A percentile compares a stretch with the other conserved stretches of the same genome.
Evolutionary conservation across 2,888 invertebrate genomes (phyloP).

Genomic region (Xanthia togata): DNA sequence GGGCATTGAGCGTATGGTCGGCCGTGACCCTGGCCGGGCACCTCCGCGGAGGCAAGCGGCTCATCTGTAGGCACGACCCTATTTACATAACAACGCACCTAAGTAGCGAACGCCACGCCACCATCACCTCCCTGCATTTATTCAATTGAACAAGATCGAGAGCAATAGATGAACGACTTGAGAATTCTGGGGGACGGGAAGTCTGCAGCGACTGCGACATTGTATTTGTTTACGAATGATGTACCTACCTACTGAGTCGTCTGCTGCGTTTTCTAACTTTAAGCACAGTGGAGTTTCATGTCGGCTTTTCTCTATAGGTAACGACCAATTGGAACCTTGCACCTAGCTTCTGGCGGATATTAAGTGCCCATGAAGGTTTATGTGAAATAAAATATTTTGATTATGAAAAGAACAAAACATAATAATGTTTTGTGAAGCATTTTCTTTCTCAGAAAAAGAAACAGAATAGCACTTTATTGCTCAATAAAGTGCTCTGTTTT

Average conservation of each 20-base stretch:
- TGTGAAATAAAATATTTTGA: too few relatives aligned
- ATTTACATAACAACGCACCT: constrained; percentile 84
- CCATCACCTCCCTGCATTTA: constrained; percentile 81
- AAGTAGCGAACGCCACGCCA: constrained; percentile 71
- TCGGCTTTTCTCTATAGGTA: too few relatives aligned
- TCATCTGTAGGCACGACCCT: constrained; percentile 69
- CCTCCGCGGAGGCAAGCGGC: constrained; percentile 62
- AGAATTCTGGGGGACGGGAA: constrained; percentile 71
- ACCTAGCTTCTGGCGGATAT: too few relatives aligned
- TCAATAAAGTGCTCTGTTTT: too few relatives aligned
- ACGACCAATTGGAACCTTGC: too few relatives aligned
- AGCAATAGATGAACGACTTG: constrained; percentile 82
- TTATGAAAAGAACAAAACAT: too few relatives aligned
- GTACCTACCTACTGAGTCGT: constrained; percentile 13
- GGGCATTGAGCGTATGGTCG: constrained; percentile 71
- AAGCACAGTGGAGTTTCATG: too few relatives aligned
- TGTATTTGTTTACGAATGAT: constrained; percentile 51
- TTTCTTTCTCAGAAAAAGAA: background rate
- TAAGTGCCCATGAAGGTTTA: too few relatives aligned
- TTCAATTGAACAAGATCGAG: constrained; percentile 87
- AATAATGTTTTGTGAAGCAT: constrained; percentile 2
- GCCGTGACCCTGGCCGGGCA: constrained; percentile 73
- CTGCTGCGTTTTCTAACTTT: constrained; percentile 27
- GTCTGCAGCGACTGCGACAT: constrained; percentile 49
- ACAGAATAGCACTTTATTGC: background rate